These are phyloP conservation scores for Danio aesculapii DNA, from an alignment of 2,797 vertebrate genomes.

Conservation along the genomic window DNA sequence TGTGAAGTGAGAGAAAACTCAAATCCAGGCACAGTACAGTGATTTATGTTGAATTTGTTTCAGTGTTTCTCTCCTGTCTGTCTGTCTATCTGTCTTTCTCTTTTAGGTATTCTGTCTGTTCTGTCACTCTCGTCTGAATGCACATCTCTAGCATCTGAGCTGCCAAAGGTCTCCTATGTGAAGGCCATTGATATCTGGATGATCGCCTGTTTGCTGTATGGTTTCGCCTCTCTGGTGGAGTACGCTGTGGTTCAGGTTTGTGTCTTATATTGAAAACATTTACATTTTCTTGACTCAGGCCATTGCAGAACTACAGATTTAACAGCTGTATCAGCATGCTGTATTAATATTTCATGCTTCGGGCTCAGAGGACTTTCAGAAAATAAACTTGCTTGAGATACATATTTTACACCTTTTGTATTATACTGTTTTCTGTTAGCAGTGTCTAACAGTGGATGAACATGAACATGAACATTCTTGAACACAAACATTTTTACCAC, in stretches of 20 bases:
- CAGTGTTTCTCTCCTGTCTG: neutral
- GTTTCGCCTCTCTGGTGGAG: constrained; percentile 93
- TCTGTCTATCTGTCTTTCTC: neutral
- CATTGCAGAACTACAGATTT: constrained; percentile 5
- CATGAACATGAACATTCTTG: neutral
- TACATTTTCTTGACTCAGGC: constrained; percentile 14
- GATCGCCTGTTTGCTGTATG: constrained; percentile 94
- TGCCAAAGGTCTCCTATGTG: constrained; percentile 97
- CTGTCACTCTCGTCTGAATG: constrained; percentile 96
- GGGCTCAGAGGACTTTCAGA: neutral
- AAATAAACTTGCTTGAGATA: constrained; percentile 10
- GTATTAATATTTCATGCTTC: neutral
- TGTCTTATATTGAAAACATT: constrained; percentile 4
- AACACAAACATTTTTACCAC: neutral
- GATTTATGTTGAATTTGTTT: neutral
- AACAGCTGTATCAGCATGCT: constrained; percentile 16
- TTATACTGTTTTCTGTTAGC: neutral
- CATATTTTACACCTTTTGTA: neutral
- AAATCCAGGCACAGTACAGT: neutral
- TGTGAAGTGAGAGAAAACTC: neutral
- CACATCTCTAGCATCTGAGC: constrained; percentile 90
- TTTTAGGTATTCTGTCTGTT: constrained; percentile 94
- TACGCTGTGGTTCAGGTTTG: constrained; percentile 92
- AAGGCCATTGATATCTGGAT: constrained; percentile 98
- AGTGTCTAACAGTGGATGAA: neutral